Evolutionary conservation across 1,140 invertebrate genomes (phyloP), one percentile per base, ranked within the genome.

Genomic region (Pseudomyrmex flavicornis): DNA sequence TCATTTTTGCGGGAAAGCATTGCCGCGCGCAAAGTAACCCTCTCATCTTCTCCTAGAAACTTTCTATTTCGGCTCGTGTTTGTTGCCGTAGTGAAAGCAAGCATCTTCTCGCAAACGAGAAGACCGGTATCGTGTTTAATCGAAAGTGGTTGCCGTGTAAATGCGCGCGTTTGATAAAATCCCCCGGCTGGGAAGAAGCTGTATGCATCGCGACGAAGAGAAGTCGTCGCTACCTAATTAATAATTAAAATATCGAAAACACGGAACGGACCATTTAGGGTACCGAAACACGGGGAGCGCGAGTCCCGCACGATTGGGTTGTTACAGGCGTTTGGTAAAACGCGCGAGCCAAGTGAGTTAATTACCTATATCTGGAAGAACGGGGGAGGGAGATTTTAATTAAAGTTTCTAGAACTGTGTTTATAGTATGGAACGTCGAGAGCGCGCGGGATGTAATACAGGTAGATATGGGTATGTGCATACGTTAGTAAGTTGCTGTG

Each of bases 341-440:
- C 50, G 13, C 13, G 50, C 56, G 48, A 68, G 20, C 46, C 77
- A 54, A 77, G 50, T 89, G 79, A 90, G 83, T 90, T 90, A 85
- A 90, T 89, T 85, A 88, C 70, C 80, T 87, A 82, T 89, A 90
- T 82, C 88, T 77, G 58, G 50, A 52, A 35, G 7, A 3, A 7
- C 35, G 35, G 35, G 35, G 7, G 0, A 35, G 35, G 35, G 5
- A 62, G 70, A 72, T 84, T 89, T 89, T 89, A 89, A 90, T 90
- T 90, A 90, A 90, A 90, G 87, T 89, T 89, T 79, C 66, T 15
- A 52, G 56, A 82, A 79, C 85, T 35, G 35, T 35, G 83, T 89
- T 90, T 89, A 84, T 83, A 68, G 82, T 84, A 65, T 73, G 72
- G 56, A 35, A 35, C 65, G 70, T 17, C 26, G 61, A 26, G 15